phyloP scores from a whole-genome alignment of 2,797 vertebrate species.

The Picus viridis region DNA sequence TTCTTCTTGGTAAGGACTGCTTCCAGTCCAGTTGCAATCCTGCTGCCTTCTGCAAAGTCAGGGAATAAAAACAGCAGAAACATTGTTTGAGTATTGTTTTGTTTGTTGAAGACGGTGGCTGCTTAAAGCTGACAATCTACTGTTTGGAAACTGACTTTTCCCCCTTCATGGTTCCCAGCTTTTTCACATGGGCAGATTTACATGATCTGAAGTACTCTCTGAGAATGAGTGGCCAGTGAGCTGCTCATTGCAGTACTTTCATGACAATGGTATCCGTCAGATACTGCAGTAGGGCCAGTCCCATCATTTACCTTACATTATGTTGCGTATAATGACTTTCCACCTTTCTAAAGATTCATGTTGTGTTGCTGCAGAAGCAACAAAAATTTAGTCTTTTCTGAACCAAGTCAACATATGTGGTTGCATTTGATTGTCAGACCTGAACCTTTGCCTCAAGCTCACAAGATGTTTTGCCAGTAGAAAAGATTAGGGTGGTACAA shows the following conservation, averaged over 20 bases:
- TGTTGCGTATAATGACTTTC: background rate
- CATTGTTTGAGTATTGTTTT: background rate
- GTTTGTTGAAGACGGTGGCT: background rate
- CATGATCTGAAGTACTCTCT: background rate
- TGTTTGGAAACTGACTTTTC: background rate
- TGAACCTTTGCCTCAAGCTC: background rate
- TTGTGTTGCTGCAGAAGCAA: background rate
- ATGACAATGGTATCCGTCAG: background rate
- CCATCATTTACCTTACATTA: background rate
- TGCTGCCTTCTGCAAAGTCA: background rate
- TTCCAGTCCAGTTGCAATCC: background rate
- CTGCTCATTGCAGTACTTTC: background rate
- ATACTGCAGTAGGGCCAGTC: background rate
- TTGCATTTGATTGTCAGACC: background rate
- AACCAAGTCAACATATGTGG: background rate
- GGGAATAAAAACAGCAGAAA: background rate
- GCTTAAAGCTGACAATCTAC: background rate
- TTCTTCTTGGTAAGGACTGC: background rate
- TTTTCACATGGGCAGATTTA: background rate
- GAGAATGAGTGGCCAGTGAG: background rate
- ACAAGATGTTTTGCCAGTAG: background rate
- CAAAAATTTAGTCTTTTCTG: background rate
- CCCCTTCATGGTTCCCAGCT: background rate
- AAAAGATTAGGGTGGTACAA: background rate
- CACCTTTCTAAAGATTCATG: background rate